Evolutionary conservation across 2,888 invertebrate genomes (phyloP).

Genomic region (Tachystola acroxantha): DNA sequence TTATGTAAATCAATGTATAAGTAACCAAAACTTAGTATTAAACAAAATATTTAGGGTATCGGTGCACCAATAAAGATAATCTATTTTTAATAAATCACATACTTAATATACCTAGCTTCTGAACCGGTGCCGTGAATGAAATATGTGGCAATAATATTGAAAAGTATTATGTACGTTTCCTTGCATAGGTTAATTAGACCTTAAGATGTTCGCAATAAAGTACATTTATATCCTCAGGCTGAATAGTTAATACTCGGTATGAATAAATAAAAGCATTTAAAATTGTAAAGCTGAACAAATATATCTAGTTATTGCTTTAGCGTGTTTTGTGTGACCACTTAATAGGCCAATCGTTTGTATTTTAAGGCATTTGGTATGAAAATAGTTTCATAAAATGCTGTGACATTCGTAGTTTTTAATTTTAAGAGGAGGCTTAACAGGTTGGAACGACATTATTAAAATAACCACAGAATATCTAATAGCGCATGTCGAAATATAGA

Average conservation of each 20-base stretch:
- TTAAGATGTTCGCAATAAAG: slow-evolving; percentile 47
- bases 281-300: not conserved
- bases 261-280: slow-evolving; percentile 7
- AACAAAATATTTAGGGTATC: slow-evolving; percentile 32
- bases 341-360: too few species aligned
- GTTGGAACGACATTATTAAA: too few species aligned
- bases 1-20: slow-evolving; percentile 13
- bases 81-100: slow-evolving; percentile 66
- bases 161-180: slow-evolving; percentile 42
- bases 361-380: too few species aligned
- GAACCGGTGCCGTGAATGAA: slow-evolving; percentile 38
- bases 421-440: too few species aligned
- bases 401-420: too few species aligned
- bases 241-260: slow-evolving; percentile 19
- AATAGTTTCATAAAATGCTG: too few species aligned
- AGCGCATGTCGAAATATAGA: too few species aligned
- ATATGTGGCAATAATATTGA: slow-evolving; percentile 50
- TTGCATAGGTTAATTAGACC: slow-evolving; percentile 29
- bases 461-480: too few species aligned
- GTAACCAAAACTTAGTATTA: slow-evolving; percentile 47
- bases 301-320: slow-evolving; percentile 4
- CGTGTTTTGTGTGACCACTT: not conserved
- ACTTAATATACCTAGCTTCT: slow-evolving; percentile 39
- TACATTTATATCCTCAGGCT: slow-evolving; percentile 31
- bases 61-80: slow-evolving; percentile 50